Conservation (phyloP, 2,113 vertebrate species). For the Himantopus leucocephalus region DNA sequence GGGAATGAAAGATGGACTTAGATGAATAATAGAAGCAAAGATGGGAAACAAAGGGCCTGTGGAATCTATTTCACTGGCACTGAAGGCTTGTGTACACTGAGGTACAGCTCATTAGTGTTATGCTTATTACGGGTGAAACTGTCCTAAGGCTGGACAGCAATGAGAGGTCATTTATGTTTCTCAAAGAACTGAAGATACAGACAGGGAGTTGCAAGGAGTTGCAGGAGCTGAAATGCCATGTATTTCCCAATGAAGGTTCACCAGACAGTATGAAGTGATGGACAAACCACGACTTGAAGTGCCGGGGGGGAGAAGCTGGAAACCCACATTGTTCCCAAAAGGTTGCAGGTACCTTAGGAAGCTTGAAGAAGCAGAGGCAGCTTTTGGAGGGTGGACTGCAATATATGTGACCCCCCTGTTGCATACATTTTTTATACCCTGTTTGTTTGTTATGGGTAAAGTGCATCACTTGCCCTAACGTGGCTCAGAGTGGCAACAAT, state of each 20-base stretch:
- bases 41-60: rapidly evolving
- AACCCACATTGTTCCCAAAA: not conserved
- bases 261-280: not conserved
- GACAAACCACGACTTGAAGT: not conserved
- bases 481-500: not conserved
- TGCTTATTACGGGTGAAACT: not conserved
- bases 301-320: not conserved
- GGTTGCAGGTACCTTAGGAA: not conserved
- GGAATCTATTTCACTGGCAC: not conserved
- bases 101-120: not conserved
- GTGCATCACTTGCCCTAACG: rapidly evolving
- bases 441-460: not conserved
- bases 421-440: not conserved
- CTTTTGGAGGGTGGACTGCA: not conserved
- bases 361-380: not conserved
- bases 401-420: rapidly evolving
- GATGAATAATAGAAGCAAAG: not conserved
- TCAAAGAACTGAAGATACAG: not conserved
- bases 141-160: not conserved
- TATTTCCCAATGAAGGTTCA: not conserved
- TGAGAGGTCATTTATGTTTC: not conserved
- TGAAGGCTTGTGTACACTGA: not conserved
- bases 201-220: not conserved
- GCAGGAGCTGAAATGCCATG: not conserved
- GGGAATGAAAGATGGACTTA: not conserved